Evolutionary conservation across 2,797 vertebrate species (phyloP).

Genomic region (Amblyraja radiata): DNA sequence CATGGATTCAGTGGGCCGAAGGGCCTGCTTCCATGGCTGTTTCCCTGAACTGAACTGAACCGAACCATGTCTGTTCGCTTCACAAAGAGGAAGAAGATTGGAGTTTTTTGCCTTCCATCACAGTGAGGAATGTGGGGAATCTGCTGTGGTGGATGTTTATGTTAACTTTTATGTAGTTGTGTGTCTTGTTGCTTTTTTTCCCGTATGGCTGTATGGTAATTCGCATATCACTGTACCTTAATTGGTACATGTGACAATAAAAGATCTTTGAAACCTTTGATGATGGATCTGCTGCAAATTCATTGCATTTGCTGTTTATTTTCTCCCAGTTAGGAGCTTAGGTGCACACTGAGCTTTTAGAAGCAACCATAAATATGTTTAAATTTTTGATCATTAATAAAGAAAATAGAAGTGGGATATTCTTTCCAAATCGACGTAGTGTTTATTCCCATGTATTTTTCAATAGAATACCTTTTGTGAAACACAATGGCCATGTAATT

Average conservation of each 20-base stretch:
- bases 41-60: neutral
- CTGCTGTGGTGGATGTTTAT: too few species aligned
- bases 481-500: conserved; percentile 17
- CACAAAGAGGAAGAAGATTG: neutral
- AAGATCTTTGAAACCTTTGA: neutral
- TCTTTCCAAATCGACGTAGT: neutral
- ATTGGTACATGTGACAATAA: too few species aligned
- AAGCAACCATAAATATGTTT: neutral
- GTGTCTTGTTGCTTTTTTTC: too few species aligned
- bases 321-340: neutral
- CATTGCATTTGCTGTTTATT: neutral
- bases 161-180: too few species aligned
- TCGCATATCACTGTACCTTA: too few species aligned
- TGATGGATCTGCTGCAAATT: neutral
- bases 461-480: neutral
- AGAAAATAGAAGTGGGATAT: neutral
- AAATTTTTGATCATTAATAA: neutral
- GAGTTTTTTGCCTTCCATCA: too few species aligned
- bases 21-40: too few species aligned
- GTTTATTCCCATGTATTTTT: neutral
- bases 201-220: too few species aligned
- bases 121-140: too few species aligned
- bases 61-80: neutral
- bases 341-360: neutral
- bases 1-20: too few species aligned